phyloP scores from a whole-genome alignment of 2,113 vertebrate genomes.

The Pogonocichla stellata region DNA sequence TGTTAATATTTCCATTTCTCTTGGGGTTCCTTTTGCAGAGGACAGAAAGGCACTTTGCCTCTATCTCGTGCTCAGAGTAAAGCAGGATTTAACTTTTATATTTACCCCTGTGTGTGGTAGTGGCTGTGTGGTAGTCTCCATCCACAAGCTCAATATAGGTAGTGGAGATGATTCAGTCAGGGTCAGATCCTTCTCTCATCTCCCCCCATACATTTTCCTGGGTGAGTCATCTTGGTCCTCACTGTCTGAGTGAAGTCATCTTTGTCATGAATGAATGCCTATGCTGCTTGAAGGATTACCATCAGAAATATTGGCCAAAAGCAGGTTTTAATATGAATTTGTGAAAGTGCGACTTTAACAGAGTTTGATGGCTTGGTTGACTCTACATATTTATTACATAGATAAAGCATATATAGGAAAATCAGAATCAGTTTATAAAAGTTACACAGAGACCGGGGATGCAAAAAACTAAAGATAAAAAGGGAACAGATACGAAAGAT shows the following conservation, averaged over 20 bases:
- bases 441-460: fast-evolving
- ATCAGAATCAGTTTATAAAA: neutral
- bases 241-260: neutral
- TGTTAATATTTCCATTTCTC: neutral
- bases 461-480: neutral
- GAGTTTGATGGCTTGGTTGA: neutral
- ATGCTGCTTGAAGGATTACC: neutral
- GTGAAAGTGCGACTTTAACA: neutral
- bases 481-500: neutral
- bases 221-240: neutral
- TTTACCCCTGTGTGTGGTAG: neutral
- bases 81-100: neutral
- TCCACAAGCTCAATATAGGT: neutral
- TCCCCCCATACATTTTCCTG: neutral
- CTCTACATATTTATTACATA: neutral
- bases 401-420: neutral
- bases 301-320: neutral
- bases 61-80: neutral
- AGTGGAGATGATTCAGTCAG: neutral
- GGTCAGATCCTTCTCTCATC: neutral
- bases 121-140: neutral
- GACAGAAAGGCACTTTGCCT: fast-evolving
- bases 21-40: neutral
- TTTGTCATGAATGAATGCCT: neutral
- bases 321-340: neutral